Base-by-base conservation (phyloP, 2,113 vertebrate genomes). In the Sinocyclocheilus maitianheensis region DNA sequence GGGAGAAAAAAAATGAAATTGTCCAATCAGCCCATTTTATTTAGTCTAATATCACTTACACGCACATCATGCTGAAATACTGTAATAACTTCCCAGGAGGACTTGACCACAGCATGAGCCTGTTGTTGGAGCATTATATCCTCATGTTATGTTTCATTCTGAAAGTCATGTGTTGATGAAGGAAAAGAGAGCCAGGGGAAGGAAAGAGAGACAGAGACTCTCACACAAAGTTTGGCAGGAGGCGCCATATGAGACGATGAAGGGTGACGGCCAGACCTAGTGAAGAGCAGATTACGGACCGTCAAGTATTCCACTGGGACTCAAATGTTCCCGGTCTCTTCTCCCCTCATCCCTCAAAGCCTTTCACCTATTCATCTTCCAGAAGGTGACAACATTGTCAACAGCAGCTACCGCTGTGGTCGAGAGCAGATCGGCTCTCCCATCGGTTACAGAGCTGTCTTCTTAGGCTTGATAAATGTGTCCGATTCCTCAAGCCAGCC, bases 281-380 rank as follows among this genome's bases (percentile, higher is more conserved):
- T 82, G 80, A 82, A 67, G 62, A 82, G 43, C 63, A 69, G 43
- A 82, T 82, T 82, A 82, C 62, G 2, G 26, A 46, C 80, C 69
- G 80, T 69, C 80, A 82, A 65, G 43, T 53, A 69, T 16, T 82
- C 80, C 63, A 34, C 62, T 69, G 43, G 62, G 80, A 24, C 63
- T 48, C 24, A n/a, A 11, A 22, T 1, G 2, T 20, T 63, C 37
- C 77, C 13, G 24, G 77, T 80, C 34, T 80, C 24, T 34, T 82
- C 43, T 51, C 24, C 18, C 18, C 43, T 82, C 80, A 82, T 82
- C 80, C 63, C 63, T 82, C 80, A 82, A 69, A 51, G 40, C 80
- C 80, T 82, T 82, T 82, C 62, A 69, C 80, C 80, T 53, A 82
- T 69, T 82, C 63, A 48, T 82, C 80, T 82, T 82, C 46, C 43